Base-by-base conservation (phyloP, 2,113 vertebrate species). In the Amphiprion percula region DNA sequence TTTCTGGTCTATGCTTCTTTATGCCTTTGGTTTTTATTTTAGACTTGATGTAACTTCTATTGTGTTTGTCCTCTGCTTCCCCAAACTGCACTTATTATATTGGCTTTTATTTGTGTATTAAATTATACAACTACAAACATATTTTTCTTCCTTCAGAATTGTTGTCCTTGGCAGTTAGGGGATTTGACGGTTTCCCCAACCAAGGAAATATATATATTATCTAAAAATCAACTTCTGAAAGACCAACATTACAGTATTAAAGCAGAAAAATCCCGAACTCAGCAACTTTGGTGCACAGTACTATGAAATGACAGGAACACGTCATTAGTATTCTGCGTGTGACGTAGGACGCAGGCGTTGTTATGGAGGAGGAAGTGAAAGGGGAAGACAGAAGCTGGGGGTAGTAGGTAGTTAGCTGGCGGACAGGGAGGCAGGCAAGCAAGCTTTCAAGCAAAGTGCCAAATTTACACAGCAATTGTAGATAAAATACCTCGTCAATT, bases 331-430 rank as follows among this genome's bases (percentile, higher is more conserved):
- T 37, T 2, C 17, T 76, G 71, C 77, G 86, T 87, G 3, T 90
- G 89, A 92, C 91, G 89, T 84, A 8, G 9, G 15, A 66, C 82
- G 83, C 74, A 69, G 55, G 15, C 62, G 82, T 70, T 39, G 84
- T 83, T 87, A 79, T 68, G 79, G 66, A 90, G 82, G 33, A 92
- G 90, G 92, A 93, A 94, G 91, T 92, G 91, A 94, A 92, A 93
- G 88, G 73, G 73, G 88, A 91, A 90, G 72, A 77, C 59, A 79
- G 79, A 74, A 66, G 67, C 72, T 50, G 70, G 15, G 59, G 71
- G n/a, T 59, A 76, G 83, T 72, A 68, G 77, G 54, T 23, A 88
- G 77, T 54, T 81, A 87, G 87, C 79, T 73, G 64, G 70, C 82
- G 73, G 77, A 37, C 59, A 77, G 24, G 37, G 4, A 30, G 30